phyloP scores from a whole-genome alignment of 2,888 invertebrate species.

The Lepidocyrtinus sp. region DNA sequence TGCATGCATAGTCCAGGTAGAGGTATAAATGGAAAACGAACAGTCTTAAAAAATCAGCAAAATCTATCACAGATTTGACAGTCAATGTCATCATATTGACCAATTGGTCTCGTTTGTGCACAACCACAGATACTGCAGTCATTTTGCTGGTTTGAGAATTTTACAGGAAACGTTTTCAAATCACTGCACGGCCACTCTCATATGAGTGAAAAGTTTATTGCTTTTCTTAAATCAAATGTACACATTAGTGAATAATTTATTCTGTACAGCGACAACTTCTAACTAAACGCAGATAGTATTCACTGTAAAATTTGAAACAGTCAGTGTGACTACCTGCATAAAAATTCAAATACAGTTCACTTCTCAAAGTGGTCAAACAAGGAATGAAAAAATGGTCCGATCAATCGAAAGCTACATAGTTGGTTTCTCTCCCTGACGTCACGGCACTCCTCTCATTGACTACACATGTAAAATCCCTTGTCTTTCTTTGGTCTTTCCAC shows the following conservation, averaged over 20 bases:
- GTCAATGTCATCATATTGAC: background rate
- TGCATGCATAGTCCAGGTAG: slow-evolving; percentile 58
- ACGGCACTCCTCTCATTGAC: background rate
- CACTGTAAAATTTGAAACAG: too few species aligned
- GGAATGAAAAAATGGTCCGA: background rate
- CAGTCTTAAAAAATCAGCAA: slow-evolving; percentile 61
- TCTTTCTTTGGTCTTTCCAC: background rate
- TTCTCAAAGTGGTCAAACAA: background rate
- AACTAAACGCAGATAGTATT: too few species aligned
- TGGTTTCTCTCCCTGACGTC: background rate
- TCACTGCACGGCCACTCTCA: too few species aligned
- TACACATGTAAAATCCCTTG: background rate
- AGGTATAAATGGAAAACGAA: slow-evolving; percentile 61
- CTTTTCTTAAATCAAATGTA: too few species aligned
- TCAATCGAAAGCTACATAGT: background rate
- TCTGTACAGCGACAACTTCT: too few species aligned
- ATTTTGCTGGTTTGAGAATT: too few species aligned
- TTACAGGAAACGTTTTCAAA: too few species aligned
- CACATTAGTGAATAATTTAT: too few species aligned
- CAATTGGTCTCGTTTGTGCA: slow-evolving; percentile 11
- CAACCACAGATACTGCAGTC: background rate
- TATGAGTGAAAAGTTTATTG: too few species aligned
- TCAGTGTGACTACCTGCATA: background rate
- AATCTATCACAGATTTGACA: slow-evolving; percentile 32
- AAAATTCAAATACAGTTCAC: background rate